Percentiles rank a stretch among this genome's conserved stretches.
These are phyloP conservation scores for Oxygymnocypris stewartii DNA, from an alignment of 2,113 vertebrate species.

Conservation along the genomic window DNA sequence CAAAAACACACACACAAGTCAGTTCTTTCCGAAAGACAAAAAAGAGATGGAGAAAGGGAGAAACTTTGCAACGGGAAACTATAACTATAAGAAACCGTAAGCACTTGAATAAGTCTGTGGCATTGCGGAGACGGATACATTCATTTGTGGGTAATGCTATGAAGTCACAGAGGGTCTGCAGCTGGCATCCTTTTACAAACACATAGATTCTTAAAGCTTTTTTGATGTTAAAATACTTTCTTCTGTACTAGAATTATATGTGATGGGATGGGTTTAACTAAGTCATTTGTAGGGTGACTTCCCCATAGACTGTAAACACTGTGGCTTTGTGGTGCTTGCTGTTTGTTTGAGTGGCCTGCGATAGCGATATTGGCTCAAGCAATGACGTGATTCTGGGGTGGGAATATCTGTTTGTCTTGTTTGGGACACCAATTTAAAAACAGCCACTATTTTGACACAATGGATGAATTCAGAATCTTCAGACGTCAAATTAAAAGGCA, in stretches of 20 bases:
- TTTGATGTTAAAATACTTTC: slow-evolving; percentile 19
- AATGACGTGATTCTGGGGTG: neutral
- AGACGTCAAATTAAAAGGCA: neutral
- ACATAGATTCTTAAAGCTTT: slow-evolving; percentile 8
- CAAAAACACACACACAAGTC: slow-evolving; percentile 15
- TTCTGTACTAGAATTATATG: neutral
- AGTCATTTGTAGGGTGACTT: neutral
- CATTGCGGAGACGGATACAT: slow-evolving; percentile 27
- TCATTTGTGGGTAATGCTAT: slow-evolving; percentile 24
- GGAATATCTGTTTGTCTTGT: neutral
- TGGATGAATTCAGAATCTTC: neutral
- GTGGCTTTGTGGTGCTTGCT: slow-evolving; percentile 14
- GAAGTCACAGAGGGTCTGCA: slow-evolving; percentile 31
- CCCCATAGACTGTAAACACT: slow-evolving; percentile 11
- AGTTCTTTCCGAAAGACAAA: slow-evolving; percentile 27
- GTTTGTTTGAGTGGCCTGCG: slow-evolving; percentile 26
- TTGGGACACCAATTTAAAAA: neutral
- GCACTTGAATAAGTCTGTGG: slow-evolving; percentile 34
- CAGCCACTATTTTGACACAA: neutral
- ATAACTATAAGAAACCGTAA: slow-evolving; percentile 36
- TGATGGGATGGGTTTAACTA: neutral
- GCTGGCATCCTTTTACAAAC: slow-evolving; percentile 32
- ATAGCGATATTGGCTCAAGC: neutral
- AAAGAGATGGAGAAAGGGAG: slow-evolving; percentile 15
- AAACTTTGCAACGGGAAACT: neutral